Evolutionary conservation across 1,140 invertebrate species (phyloP), one percentile per base, ranked within the genome.

Genomic region (Drosophila gunungcola): DNA sequence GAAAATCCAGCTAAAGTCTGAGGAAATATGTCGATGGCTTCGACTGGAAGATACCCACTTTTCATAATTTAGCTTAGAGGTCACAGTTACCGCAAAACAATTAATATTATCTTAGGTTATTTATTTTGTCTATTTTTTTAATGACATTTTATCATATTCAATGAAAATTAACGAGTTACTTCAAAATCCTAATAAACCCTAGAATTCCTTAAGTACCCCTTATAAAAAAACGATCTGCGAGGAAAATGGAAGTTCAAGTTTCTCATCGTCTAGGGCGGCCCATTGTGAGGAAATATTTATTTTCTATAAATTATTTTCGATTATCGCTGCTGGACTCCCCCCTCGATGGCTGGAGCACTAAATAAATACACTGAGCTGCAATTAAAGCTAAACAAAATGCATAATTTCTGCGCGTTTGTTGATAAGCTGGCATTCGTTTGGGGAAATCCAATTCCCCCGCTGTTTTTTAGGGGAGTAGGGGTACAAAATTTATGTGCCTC

Each of bases 251-350:
- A 73, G 69, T 79, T 80, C 65, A 83, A 72, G 68, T 86, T 85
- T 88, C 78, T 54, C 82, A 82, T 75, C 80, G 53, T 52, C 80
- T 65, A 69, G 63, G 69, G 76, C 64, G 58, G 78, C 60, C 29
- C 52, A 49, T 75, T 75, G 84, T 89, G 83, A 80, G 79, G 79
- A 88, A 83, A 83, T 88, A 88, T 88, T 88, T 88, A 88, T 88
- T 88, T 88, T 80, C 83, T 89, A 88, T 88, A 88, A 89, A 83
- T 88, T 88, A 88, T 89, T 88, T 88, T 88, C 75, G 79, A 88
- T 89, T 86, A 88, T 86, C 79, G 75, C 41, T 42, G 3, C 39
- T 29, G 7, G 25, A 29, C 54, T 7, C 43, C 29, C 9, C 13
- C 4, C 10, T 10, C 34, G 10, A 11, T 43, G 12, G 46, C 38